Evolutionary conservation across 2,113 vertebrate species (phyloP).

Genomic region (Delphinapterus leucas): DNA sequence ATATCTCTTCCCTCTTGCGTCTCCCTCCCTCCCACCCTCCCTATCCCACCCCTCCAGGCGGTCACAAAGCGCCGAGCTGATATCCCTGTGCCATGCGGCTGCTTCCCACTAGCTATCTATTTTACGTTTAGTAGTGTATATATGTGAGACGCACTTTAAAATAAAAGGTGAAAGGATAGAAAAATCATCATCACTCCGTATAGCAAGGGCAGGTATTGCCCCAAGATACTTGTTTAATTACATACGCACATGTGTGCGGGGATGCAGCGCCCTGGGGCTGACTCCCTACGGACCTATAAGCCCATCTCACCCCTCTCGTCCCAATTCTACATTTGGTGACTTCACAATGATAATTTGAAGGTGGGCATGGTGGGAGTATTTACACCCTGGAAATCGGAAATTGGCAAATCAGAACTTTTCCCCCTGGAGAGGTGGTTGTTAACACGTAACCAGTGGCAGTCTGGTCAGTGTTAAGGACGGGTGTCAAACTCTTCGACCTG

Average conservation of each 20-base stretch:
- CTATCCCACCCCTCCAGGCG: no score
- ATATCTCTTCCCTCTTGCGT: no score
- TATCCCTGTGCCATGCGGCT: no score
- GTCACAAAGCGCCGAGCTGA: no score
- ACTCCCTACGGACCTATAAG: background rate
- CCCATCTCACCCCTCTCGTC: background rate
- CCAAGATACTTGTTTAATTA: background rate
- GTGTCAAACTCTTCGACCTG: background rate
- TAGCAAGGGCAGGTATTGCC: background rate
- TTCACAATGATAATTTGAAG: background rate
- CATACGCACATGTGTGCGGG: fast-evolving
- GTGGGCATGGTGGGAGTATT: background rate
- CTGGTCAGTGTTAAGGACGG: no score
- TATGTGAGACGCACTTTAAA: background rate
- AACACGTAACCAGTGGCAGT: background rate
- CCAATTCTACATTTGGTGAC: background rate
- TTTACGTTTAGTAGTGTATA: no score
- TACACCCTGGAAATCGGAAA: background rate
- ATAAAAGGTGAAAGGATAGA: background rate
- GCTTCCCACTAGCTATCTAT: no score
- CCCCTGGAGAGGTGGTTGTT: background rate
- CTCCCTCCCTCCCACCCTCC: no score
- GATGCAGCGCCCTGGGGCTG: no score
- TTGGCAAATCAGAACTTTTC: background rate
- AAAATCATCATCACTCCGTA: background rate